Percentiles rank a stretch among this genome's conserved stretches.
These are phyloP conservation scores for Cerceris rybyensis DNA, from an alignment of 2,888 invertebrate species.

Conservation along the genomic window DNA sequence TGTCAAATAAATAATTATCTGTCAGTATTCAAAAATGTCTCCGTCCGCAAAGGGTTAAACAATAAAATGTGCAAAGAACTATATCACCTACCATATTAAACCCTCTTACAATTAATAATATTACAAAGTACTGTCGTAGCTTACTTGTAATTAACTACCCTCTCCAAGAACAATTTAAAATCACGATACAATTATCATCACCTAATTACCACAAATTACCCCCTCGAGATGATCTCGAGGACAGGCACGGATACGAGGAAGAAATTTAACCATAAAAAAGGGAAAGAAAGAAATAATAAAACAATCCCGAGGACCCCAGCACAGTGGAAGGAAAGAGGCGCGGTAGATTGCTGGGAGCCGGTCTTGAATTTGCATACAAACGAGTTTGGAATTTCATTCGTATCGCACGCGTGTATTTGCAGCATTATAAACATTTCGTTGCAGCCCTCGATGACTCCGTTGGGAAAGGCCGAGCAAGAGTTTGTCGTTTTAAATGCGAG, in stretches of 20 bases:
- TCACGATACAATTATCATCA: too few species aligned
- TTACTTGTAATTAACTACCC: too few species aligned
- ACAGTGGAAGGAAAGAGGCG: constrained; percentile 19
- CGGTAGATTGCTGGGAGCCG: constrained; percentile 29
- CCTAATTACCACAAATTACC: too few species aligned
- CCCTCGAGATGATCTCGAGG: too few species aligned
- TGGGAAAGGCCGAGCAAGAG: constrained; percentile 1
- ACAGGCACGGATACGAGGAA: constrained; percentile 6
- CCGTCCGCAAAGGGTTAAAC: too few species aligned
- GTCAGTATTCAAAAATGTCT: too few species aligned
- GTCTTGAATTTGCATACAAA: constrained; percentile 75
- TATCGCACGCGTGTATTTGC: constrained; percentile 60
- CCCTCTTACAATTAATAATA: too few species aligned
- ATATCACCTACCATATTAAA: too few species aligned
- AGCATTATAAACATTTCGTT: constrained; percentile 57
- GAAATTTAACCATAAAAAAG: constrained; percentile 6
- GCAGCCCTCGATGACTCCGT: constrained; percentile 30
- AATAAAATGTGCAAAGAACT: too few species aligned
- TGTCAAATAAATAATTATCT: too few species aligned
- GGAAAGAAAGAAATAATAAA: constrained; percentile 14
- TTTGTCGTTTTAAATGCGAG: constrained; percentile 22
- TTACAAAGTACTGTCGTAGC: too few species aligned
- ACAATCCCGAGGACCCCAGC: constrained; percentile 29
- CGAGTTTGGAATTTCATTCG: constrained; percentile 75
- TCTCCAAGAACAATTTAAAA: too few species aligned